Base-by-base conservation (phyloP, 2,113 vertebrate species). In the Petrocephalus microphthalmus region DNA sequence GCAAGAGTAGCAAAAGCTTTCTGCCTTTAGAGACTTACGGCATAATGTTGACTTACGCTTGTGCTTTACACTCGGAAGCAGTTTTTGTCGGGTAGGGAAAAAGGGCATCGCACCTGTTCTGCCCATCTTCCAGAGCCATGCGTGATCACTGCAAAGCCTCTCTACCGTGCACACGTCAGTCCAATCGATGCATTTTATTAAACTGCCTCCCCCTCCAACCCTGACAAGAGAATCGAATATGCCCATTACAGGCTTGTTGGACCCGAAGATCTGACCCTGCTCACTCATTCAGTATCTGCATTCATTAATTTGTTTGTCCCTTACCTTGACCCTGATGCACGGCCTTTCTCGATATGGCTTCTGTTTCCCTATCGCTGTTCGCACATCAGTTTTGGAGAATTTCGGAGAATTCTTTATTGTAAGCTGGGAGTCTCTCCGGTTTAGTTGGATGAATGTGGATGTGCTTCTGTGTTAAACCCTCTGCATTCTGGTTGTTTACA, bases 101-200 rank as follows among this genome's bases (percentile, higher is more conserved):
- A 60, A 60, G 0, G 22, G 25, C 33, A 42, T 25, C 20, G 13
- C 33, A 42, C 1, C 1, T 11, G 11, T 37, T 47, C 33, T 17
- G 42, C 37, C 1, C 17, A 2, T 82, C 42, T 20, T 78, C 7
- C 19, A 47, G 45, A 47, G 22, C 20, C 37, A 54, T 85, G 49
- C 64, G 37, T 71, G 84, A 45, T 51, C 2, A 15, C 67, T 60
- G 64, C 85, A 33, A 52, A 89, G 33, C 17, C 33, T 20, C 4
- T 33, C 49, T 56, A 57, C 45, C 4, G 47, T 89, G 88, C 57
- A 51, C 78, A n/a, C 57, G 51, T 64, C 85, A 83, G 53, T 42
- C 22, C 15, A 19, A 87, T 87, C 88, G 15, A 89, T 83, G 67
- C 71, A 64, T 89, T 87, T 89, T 87, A 89, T 87, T 89, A 87